These are phyloP conservation scores for Narcine bancroftii DNA, from an alignment of 2,113 vertebrate species.

Conservation along the genomic window DNA sequence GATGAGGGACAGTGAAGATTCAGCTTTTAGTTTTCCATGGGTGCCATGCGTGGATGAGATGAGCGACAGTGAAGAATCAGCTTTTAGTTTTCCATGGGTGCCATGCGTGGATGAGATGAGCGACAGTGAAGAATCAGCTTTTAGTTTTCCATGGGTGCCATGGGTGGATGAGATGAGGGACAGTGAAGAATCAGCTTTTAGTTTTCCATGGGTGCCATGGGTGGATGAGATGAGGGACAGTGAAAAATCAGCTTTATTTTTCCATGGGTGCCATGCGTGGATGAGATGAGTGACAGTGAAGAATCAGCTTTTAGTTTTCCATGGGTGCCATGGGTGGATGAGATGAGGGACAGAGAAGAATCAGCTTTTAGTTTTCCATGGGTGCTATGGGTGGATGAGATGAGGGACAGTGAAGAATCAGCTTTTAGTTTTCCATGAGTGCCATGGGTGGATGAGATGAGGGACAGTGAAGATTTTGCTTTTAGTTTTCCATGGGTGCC, in stretches of 20 bases:
- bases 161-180: background rate
- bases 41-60: background rate
- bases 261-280: background rate
- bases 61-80: background rate
- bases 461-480: background rate
- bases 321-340: background rate
- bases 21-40: background rate
- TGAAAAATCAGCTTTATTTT: background rate
- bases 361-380: background rate
- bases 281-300: no score
- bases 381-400: background rate
- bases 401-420: background rate
- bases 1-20: background rate
- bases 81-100: background rate
- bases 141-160: background rate
- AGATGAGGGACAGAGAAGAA: no score
- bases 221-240: background rate
- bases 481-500: background rate
- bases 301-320: background rate
- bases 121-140: background rate
- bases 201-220: background rate
- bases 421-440: background rate
- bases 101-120: background rate
- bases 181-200: background rate
- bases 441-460: background rate